These are phyloP conservation scores for Origma solitaria DNA, from an alignment of 2,113 vertebrate species.

Conservation along the genomic window DNA sequence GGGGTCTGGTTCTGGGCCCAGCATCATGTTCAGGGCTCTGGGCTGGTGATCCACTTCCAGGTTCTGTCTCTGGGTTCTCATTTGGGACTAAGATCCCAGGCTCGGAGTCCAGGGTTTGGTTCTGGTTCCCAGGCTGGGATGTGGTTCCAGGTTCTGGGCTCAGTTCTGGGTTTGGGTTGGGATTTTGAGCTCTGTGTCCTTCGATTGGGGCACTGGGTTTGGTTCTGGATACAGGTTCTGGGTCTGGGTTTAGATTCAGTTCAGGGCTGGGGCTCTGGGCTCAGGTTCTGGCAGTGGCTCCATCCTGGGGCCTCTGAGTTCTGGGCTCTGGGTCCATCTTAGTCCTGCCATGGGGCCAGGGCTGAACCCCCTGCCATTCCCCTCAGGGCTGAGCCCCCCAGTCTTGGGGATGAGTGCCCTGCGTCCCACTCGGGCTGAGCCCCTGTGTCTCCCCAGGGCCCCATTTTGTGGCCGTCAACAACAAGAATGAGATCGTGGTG, in stretches of 20 bases:
- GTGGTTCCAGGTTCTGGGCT: neutral
- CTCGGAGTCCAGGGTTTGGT: too few species aligned
- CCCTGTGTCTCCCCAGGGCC: slow-evolving; percentile 74
- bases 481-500: slow-evolving; percentile 96
- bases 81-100: neutral
- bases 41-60: neutral
- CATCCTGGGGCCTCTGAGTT: neutral
- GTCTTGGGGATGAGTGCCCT: neutral
- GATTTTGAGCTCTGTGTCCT: neutral
- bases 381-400: neutral
- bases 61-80: neutral
- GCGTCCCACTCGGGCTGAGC: neutral
- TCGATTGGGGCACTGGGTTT: neutral
- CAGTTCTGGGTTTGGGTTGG: neutral
- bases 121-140: too few species aligned
- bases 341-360: neutral
- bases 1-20: neutral
- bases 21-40: neutral
- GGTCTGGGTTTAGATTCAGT: neutral
- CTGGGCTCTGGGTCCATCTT: neutral
- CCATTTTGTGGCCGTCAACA: slow-evolving; percentile 97
- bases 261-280: neutral
- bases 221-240: neutral
- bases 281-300: neutral
- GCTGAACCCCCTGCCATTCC: neutral